Evolutionary conservation across 2,888 invertebrate genomes (phyloP).

Genomic region (Pollenia amentaria): DNA sequence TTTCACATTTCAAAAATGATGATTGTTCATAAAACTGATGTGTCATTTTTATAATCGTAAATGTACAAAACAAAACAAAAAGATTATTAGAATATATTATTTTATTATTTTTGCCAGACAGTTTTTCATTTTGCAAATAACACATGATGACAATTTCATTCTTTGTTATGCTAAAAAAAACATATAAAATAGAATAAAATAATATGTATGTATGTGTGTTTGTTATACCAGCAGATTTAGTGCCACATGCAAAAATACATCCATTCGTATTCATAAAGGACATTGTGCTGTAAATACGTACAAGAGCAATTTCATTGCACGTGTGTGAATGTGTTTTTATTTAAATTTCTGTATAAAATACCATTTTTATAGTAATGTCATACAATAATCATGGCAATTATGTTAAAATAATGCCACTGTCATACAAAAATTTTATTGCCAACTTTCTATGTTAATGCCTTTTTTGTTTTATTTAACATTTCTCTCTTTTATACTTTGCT

Average conservation of each 20-base stretch:
- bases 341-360: constrained; percentile 26
- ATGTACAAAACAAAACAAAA: not conserved
- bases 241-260: constrained; percentile 47
- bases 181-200: not conserved
- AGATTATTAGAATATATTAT: constrained; percentile 20
- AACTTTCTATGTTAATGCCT: constrained; percentile 30
- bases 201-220: not conserved
- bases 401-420: constrained; percentile 71
- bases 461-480: constrained; percentile 1
- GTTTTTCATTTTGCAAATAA: constrained; percentile 36
- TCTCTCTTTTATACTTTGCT: not conserved
- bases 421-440: constrained; percentile 66
- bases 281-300: not conserved
- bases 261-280: constrained; percentile 10
- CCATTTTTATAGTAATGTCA: constrained; percentile 58
- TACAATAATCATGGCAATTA: constrained; percentile 72
- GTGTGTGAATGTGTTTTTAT: constrained; percentile 4
- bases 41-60: constrained; percentile 5
- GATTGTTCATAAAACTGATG: not conserved
- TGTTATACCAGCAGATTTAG: constrained; percentile 8
- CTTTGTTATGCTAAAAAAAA: not conserved
- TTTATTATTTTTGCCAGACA: constrained; percentile 22
- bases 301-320: not conserved
- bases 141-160: constrained; percentile 26
- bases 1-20: constrained; percentile 6